phyloP scores from a whole-genome alignment of 2,113 vertebrate species.

The Ceyx cyanopectus region DNA sequence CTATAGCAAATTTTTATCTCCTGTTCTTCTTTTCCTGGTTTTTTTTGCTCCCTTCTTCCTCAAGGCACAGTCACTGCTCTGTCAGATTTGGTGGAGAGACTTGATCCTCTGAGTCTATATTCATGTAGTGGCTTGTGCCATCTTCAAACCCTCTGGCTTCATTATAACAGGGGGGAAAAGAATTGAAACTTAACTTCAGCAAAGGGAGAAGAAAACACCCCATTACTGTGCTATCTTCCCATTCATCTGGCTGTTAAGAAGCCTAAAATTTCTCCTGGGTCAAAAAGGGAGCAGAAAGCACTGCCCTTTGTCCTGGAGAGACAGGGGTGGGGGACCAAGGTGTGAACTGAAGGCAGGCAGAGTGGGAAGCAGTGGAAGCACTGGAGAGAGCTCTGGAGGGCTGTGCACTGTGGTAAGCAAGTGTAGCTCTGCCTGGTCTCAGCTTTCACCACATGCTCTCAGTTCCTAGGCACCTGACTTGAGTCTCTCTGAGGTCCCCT shows the following conservation, averaged over 20 bases:
- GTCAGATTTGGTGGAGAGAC: neutral
- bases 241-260: neutral
- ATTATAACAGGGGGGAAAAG: too few relatives aligned
- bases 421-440: neutral
- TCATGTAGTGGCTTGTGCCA: neutral
- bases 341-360: neutral
- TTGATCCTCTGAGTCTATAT: neutral
- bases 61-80: neutral
- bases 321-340: neutral
- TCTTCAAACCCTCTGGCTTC: neutral
- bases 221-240: neutral
- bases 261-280: neutral
- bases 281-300: neutral
- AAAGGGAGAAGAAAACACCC: accelerated
- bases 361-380: neutral
- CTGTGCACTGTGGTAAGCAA: neutral
- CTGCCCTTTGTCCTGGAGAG: neutral
- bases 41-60: neutral
- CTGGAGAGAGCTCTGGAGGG: neutral
- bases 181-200: neutral
- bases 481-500: neutral
- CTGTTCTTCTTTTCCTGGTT: neutral
- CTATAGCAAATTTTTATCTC: neutral
- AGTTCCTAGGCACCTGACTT: neutral
- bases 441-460: neutral